Evolutionary conservation across 2,888 invertebrate genomes (phyloP).

Genomic region (Agonopterix heracliana): DNA sequence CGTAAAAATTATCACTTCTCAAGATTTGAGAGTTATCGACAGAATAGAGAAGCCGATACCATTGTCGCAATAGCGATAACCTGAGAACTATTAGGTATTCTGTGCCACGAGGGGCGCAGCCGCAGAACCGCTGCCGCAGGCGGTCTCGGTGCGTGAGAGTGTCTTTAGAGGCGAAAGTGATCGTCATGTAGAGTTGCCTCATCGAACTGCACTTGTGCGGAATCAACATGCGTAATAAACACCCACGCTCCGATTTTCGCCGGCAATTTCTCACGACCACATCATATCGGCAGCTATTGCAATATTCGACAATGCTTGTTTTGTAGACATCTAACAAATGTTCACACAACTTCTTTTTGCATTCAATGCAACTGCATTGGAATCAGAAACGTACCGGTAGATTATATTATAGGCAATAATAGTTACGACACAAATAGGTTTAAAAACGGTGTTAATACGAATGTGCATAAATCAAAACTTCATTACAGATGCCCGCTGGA

Average conservation of each 20-base stretch:
- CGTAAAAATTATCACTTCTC: no score
- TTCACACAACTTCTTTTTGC: conserved; percentile 51
- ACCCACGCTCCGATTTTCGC: conserved; percentile 69
- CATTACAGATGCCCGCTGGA: conserved; percentile 20
- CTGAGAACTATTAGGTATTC: no score
- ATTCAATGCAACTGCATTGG: conserved; percentile 20
- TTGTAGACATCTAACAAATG: conserved; percentile 39
- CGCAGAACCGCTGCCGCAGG: background rate
- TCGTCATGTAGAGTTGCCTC: conserved; percentile 52
- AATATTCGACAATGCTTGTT: conserved; percentile 44
- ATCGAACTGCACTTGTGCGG: conserved; percentile 54
- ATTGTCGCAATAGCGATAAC: no score
- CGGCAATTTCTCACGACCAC: conserved; percentile 59
- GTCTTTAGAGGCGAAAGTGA: conserved; percentile 53
- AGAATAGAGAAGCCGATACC: no score
- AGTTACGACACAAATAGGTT: conserved; percentile 31
- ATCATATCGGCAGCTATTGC: conserved; percentile 47
- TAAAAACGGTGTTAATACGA: conserved; percentile 26
- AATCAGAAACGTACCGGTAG: conserved; percentile 29
- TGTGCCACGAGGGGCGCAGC: background rate
- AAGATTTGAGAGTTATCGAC: no score
- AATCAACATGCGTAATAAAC: conserved; percentile 52
- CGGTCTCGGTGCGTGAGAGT: conserved; percentile 29
- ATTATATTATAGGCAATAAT: conserved; percentile 44
- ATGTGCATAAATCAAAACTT: conserved; percentile 26